These are phyloP conservation scores for Andrena bicolor DNA, from an alignment of 2,888 invertebrate genomes.

Conservation along the genomic window DNA sequence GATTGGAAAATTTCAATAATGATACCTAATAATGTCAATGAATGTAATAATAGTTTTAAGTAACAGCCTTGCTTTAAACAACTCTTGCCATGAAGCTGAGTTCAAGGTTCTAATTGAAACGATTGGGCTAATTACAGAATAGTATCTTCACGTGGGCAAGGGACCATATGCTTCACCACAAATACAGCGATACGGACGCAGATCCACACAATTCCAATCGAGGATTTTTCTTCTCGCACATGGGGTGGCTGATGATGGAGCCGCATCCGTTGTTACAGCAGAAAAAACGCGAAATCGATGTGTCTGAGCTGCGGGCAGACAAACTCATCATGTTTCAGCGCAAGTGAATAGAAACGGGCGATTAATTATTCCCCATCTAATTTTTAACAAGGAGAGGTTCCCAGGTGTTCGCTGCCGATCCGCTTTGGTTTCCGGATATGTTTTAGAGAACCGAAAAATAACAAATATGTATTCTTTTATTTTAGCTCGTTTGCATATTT, in stretches of 20 bases:
- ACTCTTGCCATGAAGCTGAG: background rate
- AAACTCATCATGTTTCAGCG: conserved; percentile 91
- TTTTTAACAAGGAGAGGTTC: background rate
- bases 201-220: conserved; percentile 93
- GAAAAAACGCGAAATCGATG: conserved; percentile 89
- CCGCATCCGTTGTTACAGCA: conserved; percentile 91
- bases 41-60: too few relatives aligned
- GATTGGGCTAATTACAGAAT: conserved; percentile 86
- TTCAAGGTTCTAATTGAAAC: background rate
- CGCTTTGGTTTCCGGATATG: too few relatives aligned
- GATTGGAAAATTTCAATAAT: too few relatives aligned
- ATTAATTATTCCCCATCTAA: background rate
- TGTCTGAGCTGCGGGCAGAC: conserved; percentile 91
- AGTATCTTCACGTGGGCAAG: conserved; percentile 92
- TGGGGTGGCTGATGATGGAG: conserved; percentile 93
- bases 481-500: too few relatives aligned
- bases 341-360: conserved; percentile 85
- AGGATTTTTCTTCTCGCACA: conserved; percentile 95
- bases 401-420: too few relatives aligned
- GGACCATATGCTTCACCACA: conserved; percentile 93
- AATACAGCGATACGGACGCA: conserved; percentile 90
- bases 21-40: too few relatives aligned
- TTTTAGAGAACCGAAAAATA: too few relatives aligned
- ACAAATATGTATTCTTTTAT: too few relatives aligned
- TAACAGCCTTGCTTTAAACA: background rate